These are phyloP conservation scores for Coreoperca whiteheadi DNA, from an alignment of 2,113 vertebrate species.

Conservation along the genomic window DNA sequence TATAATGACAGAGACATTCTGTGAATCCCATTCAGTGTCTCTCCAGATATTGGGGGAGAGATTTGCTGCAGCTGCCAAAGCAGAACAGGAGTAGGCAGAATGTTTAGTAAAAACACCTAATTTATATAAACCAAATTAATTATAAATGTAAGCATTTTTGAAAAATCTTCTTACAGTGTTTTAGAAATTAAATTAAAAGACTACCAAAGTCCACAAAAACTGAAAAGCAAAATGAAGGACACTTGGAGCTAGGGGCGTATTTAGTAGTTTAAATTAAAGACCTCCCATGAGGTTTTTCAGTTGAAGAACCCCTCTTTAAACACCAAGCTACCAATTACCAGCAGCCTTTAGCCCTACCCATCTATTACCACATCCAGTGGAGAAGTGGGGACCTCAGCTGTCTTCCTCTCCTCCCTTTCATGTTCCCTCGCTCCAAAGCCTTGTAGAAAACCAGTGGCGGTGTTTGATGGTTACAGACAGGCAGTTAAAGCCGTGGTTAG, in stretches of 20 bases:
- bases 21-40: too few species aligned
- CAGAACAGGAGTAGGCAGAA: too few species aligned
- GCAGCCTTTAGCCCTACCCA: constrained; percentile 53
- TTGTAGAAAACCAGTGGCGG: constrained; percentile 64
- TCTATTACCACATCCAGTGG: constrained; percentile 71
- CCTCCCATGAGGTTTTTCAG: constrained; percentile 70
- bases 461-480: constrained; percentile 72
- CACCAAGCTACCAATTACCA: constrained; percentile 70
- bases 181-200: too few species aligned
- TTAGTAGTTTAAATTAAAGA: constrained; percentile 72
- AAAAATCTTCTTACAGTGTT: too few species aligned
- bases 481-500: constrained; percentile 53
- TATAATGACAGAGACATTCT: too few species aligned
- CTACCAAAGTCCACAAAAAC: too few species aligned
- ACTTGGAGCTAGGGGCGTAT: constrained; percentile 34
- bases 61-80: too few species aligned
- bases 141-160: too few species aligned
- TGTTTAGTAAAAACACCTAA: too few species aligned
- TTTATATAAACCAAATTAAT: too few species aligned
- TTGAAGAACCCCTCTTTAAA: constrained; percentile 64
- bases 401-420: constrained; percentile 68
- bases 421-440: constrained; percentile 56
- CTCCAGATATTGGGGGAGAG: too few species aligned
- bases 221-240: neutral
- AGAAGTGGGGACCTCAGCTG: constrained; percentile 62